These are phyloP conservation scores for Acrobasis consociella DNA, from an alignment of 2,888 invertebrate species.

Conservation along the genomic window DNA sequence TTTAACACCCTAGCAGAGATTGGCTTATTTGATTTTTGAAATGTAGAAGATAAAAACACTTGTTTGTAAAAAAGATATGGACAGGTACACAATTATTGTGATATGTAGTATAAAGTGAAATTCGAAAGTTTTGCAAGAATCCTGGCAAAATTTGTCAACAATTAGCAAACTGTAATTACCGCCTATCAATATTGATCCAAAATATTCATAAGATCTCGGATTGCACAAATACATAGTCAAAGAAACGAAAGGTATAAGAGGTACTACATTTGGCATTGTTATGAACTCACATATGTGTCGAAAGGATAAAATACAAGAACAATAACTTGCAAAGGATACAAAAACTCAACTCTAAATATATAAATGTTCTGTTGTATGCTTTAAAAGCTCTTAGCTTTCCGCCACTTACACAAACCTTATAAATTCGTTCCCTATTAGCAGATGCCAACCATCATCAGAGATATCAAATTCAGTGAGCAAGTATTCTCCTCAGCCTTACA, in stretches of 20 bases:
- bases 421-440: conserved; percentile 29
- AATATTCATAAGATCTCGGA: conserved; percentile 35
- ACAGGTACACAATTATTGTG: conserved; percentile 42
- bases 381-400: conserved; percentile 5
- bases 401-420: conserved; percentile 5
- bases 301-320: conserved; percentile 26
- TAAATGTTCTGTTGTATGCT: conserved; percentile 5
- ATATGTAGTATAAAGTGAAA: conserved; percentile 39
- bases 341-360: conserved; percentile 29
- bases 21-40: background rate
- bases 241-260: conserved; percentile 1
- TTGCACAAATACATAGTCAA: background rate
- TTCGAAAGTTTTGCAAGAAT: conserved; percentile 22
- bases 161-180: conserved; percentile 25
- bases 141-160: conserved; percentile 22
- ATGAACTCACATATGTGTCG: conserved; percentile 9
- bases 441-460: conserved; percentile 25
- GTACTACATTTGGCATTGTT: conserved; percentile 23
- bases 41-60: conserved; percentile 14
- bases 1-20: background rate
- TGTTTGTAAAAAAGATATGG: conserved; percentile 13
- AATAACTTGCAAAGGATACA: conserved; percentile 5
- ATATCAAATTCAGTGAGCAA: conserved; percentile 48
- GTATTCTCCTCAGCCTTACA: conserved; percentile 13
- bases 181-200: conserved; percentile 30